These are phyloP conservation scores for Ammodytes dubius DNA, from an alignment of 2,113 vertebrate genomes.

Conservation along the genomic window DNA sequence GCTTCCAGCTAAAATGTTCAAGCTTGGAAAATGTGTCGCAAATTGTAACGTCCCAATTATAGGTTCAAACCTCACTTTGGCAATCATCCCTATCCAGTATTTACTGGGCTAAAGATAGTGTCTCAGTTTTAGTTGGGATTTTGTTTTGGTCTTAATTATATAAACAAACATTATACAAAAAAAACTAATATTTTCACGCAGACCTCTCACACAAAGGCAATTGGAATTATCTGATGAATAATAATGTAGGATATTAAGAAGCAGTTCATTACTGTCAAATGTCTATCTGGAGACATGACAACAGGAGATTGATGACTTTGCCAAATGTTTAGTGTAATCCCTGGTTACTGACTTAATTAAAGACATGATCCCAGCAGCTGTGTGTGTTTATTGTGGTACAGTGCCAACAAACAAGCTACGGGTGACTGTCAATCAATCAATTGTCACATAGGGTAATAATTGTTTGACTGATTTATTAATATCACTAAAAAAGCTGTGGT, in stretches of 20 bases:
- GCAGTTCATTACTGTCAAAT: constrained; percentile 40
- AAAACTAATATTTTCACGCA: constrained; percentile 1
- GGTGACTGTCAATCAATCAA: constrained; percentile 44
- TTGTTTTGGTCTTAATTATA: constrained; percentile 14
- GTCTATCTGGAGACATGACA: constrained; percentile 67
- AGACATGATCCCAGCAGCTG: constrained; percentile 5
- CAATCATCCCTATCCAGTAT: not conserved
- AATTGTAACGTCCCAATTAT: not conserved
- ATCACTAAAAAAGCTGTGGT: constrained; percentile 47
- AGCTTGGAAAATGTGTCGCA: not conserved
- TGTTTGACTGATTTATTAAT: not conserved
- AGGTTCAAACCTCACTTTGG: not conserved
- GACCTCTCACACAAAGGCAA: constrained; percentile 7
- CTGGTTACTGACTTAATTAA: constrained; percentile 66
- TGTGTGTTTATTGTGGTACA: constrained; percentile 25
- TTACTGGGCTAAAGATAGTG: not conserved
- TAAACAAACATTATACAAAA: too few species aligned
- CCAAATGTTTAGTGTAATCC: constrained; percentile 77
- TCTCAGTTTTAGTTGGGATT: too few species aligned
- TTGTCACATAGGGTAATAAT: not conserved
- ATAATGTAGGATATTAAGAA: too few species aligned
- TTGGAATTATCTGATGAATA: constrained; percentile 9
- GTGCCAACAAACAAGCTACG: constrained; percentile 23
- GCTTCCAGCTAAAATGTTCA: not conserved
- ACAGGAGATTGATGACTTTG: constrained; percentile 64